Percentiles rank a stretch among this genome's conserved stretches.
Evolutionary conservation across 2,113 vertebrate species (phyloP).

Genomic region (Lepus europaeus): DNA sequence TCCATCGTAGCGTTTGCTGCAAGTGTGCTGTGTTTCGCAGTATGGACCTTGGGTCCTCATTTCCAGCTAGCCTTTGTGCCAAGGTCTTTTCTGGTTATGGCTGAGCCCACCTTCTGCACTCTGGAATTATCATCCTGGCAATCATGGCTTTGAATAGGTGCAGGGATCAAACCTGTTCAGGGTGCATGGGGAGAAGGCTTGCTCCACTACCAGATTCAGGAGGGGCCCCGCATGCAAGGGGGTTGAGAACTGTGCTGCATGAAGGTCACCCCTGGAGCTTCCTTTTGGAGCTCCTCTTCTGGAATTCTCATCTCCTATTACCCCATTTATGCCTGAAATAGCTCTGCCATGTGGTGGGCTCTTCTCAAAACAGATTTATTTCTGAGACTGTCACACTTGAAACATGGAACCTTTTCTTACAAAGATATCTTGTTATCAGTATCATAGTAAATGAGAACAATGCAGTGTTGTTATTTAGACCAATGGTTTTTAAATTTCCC

Average conservation of each 20-base stretch:
- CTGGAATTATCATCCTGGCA: background rate
- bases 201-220: background rate
- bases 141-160: background rate
- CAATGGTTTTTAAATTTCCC: background rate
- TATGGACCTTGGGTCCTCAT: background rate
- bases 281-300: background rate
- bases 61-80: background rate
- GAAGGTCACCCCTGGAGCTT: background rate
- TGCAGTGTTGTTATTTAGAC: background rate
- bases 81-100: background rate
- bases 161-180: background rate
- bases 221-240: background rate
- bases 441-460: background rate
- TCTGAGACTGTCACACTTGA: background rate
- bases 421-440: slow-evolving; percentile 12
- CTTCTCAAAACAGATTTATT: slow-evolving; percentile 11
- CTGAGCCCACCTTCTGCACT: background rate
- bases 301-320: background rate
- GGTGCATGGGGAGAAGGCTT: background rate
- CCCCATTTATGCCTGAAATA: background rate
- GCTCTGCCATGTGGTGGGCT: background rate
- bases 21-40: background rate
- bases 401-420: slow-evolving; percentile 5
- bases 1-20: background rate
- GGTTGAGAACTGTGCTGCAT: background rate